Base-by-base conservation (phyloP, 2,113 vertebrate species). In the Lota lota region DNA sequence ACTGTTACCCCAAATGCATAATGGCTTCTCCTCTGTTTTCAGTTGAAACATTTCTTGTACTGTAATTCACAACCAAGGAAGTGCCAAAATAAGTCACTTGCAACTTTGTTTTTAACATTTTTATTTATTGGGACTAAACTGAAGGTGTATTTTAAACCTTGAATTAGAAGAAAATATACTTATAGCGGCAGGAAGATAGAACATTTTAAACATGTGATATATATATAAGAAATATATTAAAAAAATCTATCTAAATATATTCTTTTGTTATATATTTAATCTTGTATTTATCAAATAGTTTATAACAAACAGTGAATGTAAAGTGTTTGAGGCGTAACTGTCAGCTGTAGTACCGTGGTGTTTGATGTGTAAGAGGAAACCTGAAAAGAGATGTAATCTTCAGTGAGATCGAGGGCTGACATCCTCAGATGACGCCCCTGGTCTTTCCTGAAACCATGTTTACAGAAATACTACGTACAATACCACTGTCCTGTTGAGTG, bases 221-320 rank as follows among this genome's bases (percentile, higher is more conserved):
- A 88, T 88, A 83, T 47, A 47, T 47, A 11, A 80, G 65, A 80
- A 14, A 47, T 2, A 83, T 67, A 85, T 75, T 86, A 82, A 40
- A 66, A 76, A 66, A 85, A 83, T 22, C 82, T 86, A 87, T 83
- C 88, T 67, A 82, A 82, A 89, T 89, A 90, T 93, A 92, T 92
- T 91, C 89, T 92, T 92, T 91, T 93, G 88, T 90, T 91, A 88
- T 76, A 86, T 89, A 92, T 90, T 80, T 90, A 92, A 89, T 89
- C 86, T 91, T 92, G 83, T 91, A 93, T 92, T 91, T 91, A 93
- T 92, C 92, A 91, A 90, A 88, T 85, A 85, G 90, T 93, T 93
- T 92, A 93, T 92, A 92, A 90, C 76, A 87, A 86, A 86, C 85
- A 76, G 91, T 93, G 91, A 91, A 92, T 93, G 89, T 92, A 92